Percentiles rank a stretch among this genome's conserved stretches.
Evolutionary conservation across 2,113 vertebrate genomes (phyloP).

Genomic region (Lepus americanus): DNA sequence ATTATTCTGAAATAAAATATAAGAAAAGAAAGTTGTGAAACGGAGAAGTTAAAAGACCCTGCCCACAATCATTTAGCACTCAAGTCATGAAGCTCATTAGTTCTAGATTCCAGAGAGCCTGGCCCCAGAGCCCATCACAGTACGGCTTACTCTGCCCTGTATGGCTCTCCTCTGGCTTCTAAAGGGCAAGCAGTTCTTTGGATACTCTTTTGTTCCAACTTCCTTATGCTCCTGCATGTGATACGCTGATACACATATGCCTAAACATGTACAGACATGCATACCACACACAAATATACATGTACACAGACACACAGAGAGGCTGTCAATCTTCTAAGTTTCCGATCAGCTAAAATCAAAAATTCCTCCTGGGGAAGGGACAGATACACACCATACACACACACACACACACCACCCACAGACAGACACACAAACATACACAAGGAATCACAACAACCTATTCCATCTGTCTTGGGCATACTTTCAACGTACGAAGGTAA

Average conservation of each 20-base stretch:
- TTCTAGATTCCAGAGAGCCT: not conserved
- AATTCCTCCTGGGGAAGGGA: not conserved
- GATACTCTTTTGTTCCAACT: not conserved
- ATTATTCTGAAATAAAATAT: too few species aligned
- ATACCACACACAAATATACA: too few species aligned
- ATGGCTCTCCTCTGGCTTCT: not conserved
- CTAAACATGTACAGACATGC: too few species aligned
- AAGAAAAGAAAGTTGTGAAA: not conserved
- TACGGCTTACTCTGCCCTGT: not conserved
- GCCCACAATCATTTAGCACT: not conserved
- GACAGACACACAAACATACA: not conserved
- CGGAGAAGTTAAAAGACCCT: not conserved
- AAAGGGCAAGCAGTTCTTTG: not conserved
- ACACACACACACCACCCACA: not conserved
- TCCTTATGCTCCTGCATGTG: not conserved
- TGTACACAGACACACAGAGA: too few species aligned
- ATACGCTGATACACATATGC: too few species aligned
- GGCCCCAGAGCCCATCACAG: not conserved
- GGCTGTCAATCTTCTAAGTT: too few species aligned
- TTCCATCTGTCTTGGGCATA: not conserved
- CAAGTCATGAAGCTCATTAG: too few species aligned
- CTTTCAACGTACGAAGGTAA: not conserved
- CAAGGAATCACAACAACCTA: not conserved
- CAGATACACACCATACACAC: not conserved
- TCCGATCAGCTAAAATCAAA: not conserved